phyloP scores from a whole-genome alignment of 1,140 invertebrate genomes.

The Atta colombica region DNA sequence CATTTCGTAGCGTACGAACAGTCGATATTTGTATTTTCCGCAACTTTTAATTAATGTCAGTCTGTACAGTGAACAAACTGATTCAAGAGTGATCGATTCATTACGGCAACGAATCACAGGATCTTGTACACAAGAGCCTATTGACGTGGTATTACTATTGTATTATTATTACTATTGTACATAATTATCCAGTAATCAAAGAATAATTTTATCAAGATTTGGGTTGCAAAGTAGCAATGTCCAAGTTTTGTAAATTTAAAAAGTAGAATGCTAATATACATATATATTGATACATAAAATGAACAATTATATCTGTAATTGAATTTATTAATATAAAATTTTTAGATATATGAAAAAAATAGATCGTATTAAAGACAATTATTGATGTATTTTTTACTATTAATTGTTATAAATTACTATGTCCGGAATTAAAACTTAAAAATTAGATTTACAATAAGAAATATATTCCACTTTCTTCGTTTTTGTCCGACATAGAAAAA shows the following conservation, averaged over 20 bases:
- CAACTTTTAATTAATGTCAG: slow-evolving; percentile 63
- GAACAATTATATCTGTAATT: too few species aligned
- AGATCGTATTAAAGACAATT: too few species aligned
- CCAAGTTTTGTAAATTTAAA: too few species aligned
- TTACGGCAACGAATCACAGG: slow-evolving; percentile 49
- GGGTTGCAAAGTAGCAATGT: too few species aligned
- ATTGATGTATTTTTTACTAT: background rate
- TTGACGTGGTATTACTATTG: background rate
- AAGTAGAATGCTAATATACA: too few species aligned
- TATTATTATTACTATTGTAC: slow-evolving; percentile 2
- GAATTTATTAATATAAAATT: too few species aligned
- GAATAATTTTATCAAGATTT: too few species aligned
- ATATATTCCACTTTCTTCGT: background rate
- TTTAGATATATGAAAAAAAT: too few species aligned
- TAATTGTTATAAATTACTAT: slow-evolving; percentile 3
- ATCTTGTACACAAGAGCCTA: background rate
- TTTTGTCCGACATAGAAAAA: background rate
- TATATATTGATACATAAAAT: too few species aligned
- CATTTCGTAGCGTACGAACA: slow-evolving; percentile 35
- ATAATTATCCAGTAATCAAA: background rate
- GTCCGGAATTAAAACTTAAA: background rate
- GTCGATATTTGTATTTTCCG: slow-evolving; percentile 42
- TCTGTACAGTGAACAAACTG: slow-evolving; percentile 34
- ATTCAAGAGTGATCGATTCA: slow-evolving; percentile 51
- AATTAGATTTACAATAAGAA: background rate